Evolutionary conservation across 2,113 vertebrate genomes (phyloP).

Genomic region (Hypanus sabinus): DNA sequence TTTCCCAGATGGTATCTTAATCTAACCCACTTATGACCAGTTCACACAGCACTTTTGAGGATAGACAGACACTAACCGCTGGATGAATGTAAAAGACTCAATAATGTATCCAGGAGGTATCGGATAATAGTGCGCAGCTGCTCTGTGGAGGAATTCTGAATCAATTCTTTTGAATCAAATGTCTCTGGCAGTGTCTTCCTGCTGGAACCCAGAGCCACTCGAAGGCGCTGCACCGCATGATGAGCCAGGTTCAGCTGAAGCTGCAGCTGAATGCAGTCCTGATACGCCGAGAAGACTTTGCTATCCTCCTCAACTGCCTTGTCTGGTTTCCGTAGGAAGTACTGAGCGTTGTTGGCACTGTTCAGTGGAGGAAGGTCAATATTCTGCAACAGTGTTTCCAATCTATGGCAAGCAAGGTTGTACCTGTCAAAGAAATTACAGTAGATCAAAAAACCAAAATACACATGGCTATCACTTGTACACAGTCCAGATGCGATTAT

Average conservation of each 20-base stretch:
- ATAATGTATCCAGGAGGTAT: slow-evolving; percentile 91
- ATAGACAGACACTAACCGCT: slow-evolving; percentile 69
- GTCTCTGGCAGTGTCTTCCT: slow-evolving; percentile 63
- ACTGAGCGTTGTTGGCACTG: slow-evolving; percentile 95
- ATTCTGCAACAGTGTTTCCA: slow-evolving; percentile 92
- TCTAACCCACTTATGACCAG: not conserved
- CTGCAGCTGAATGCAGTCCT: slow-evolving; percentile 95
- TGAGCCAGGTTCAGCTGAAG: slow-evolving; percentile 94
- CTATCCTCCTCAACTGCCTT: slow-evolving; percentile 96
- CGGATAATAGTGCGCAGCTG: slow-evolving; percentile 92
- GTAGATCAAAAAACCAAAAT: not conserved
- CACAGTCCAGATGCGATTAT: not conserved
- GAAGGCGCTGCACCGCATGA: slow-evolving; percentile 87
- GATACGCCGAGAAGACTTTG: slow-evolving; percentile 93
- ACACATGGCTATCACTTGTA: not conserved
- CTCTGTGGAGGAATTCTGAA: slow-evolving; percentile 87
- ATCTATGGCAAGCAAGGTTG: slow-evolving; percentile 90
- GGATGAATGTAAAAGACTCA: slow-evolving; percentile 90
- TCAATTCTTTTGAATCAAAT: slow-evolving; percentile 65
- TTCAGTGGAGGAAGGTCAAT: slow-evolving; percentile 94
- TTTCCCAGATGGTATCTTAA: not conserved
- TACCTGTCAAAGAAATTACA: slow-evolving; percentile 62
- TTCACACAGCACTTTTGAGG: not conserved
- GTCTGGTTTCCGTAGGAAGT: slow-evolving; percentile 93
- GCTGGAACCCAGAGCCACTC: slow-evolving; percentile 80